Conservation (phyloP, 2,113 vertebrate genomes). For the Triplophysa dalaica region DNA sequence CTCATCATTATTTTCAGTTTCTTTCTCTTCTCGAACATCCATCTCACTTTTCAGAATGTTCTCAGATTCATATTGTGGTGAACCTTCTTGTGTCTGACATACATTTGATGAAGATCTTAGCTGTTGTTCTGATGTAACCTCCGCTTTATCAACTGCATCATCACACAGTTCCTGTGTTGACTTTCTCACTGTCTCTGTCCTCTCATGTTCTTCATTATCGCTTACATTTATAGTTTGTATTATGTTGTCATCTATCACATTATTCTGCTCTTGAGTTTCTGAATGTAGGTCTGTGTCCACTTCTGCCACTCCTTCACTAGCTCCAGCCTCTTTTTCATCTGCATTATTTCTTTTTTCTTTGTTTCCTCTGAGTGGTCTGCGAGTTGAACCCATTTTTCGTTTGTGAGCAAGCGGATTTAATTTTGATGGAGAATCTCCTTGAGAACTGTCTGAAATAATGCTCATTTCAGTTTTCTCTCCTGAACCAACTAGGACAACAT, state of each 20-base stretch:
- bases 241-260: not conserved
- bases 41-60: slow-evolving; percentile 12
- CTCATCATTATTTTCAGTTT: slow-evolving; percentile 7
- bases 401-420: not conserved
- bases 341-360: not conserved
- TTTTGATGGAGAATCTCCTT: not conserved
- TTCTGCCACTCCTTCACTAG: not conserved
- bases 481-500: not conserved
- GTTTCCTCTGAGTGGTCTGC: not conserved
- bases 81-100: not conserved
- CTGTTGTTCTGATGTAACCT: too few species aligned
- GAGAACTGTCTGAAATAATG: not conserved
- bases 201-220: not conserved
- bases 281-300: not conserved
- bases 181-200: not conserved
- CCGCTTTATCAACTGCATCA: not conserved
- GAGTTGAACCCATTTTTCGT: slow-evolving; percentile 19
- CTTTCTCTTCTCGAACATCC: slow-evolving; percentile 4
- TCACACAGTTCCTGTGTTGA: not conserved
- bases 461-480: not conserved
- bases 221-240: not conserved
- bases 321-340: not conserved
- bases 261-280: not conserved
- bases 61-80: not conserved
- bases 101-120: not conserved